Conservation (phyloP, 2,113 vertebrate species). For the Formicarius rufipectus region DNA sequence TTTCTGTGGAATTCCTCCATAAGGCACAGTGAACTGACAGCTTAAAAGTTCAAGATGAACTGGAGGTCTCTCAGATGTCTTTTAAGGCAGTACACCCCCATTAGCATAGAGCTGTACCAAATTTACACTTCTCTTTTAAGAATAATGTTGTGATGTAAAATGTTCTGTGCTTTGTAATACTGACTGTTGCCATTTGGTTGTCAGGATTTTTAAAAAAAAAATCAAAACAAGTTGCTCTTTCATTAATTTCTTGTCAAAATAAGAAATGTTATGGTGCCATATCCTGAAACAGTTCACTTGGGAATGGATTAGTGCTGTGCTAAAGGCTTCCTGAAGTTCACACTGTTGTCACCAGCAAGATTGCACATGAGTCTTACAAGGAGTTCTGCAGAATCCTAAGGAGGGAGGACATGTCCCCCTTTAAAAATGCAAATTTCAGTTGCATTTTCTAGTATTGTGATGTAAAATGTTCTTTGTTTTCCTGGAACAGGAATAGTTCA, state of each 20-base stretch:
- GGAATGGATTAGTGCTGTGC: background rate
- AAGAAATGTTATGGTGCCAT: background rate
- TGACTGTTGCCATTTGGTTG: background rate
- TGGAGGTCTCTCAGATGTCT: conserved; percentile 5
- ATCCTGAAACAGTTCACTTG: background rate
- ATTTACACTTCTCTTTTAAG: background rate
- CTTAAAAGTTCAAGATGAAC: conserved; percentile 4
- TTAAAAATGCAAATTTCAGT: conserved; percentile 14
- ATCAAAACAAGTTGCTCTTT: background rate
- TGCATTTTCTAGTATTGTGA: conserved; percentile 27
- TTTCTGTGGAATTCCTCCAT: conserved; percentile 39
- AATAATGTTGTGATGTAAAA: background rate
- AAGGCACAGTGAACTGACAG: conserved; percentile 1
- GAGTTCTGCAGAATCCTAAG: background rate
- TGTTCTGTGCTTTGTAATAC: background rate
- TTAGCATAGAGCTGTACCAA: background rate
- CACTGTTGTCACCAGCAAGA: fast-evolving
- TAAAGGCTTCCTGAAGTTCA: background rate
- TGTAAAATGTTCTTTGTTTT: conserved; percentile 52
- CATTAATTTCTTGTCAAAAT: background rate
- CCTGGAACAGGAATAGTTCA: conserved; percentile 64
- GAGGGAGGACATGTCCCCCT: background rate
- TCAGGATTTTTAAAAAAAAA: background rate
- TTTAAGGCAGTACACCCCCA: background rate
- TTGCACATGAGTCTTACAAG: background rate